Percentiles rank a stretch among this genome's conserved stretches.
Conservation (phyloP, 1,140 invertebrate species). For the Pseudomyrmex dendroicus region DNA sequence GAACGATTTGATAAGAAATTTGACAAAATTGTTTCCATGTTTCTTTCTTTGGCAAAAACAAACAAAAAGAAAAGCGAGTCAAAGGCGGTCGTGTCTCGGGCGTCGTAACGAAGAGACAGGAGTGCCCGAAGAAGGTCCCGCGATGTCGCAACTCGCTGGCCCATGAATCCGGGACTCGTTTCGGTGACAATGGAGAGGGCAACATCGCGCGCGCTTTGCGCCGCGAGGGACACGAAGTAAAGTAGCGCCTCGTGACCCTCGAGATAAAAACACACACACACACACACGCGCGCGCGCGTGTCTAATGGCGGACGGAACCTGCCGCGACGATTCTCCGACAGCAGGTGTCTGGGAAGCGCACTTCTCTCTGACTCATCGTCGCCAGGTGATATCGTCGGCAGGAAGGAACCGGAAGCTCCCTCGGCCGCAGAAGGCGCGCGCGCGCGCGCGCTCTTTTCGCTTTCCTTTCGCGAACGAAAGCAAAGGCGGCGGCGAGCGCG, state of each 20-base stretch:
- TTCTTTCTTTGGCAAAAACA: too few species aligned
- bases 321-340: slow-evolving; percentile 71
- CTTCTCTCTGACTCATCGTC: slow-evolving; percentile 77
- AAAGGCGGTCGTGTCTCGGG: neutral
- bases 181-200: slow-evolving; percentile 72
- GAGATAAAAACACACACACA: neutral
- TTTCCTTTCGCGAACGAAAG: slow-evolving; percentile 37
- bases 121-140: slow-evolving; percentile 63
- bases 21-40: too few species aligned
- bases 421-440: slow-evolving; percentile 44
- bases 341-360: slow-evolving; percentile 77
- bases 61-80: slow-evolving; percentile 1
- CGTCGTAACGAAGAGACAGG: slow-evolving; percentile 40
- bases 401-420: slow-evolving; percentile 73
- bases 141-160: slow-evolving; percentile 75
- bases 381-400: slow-evolving; percentile 75
- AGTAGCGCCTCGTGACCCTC: slow-evolving; percentile 43
- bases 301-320: slow-evolving; percentile 75
- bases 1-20: too few species aligned
- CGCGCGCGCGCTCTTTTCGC: slow-evolving; percentile 40
- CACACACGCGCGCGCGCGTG: slow-evolving; percentile 24
- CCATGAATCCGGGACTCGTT: slow-evolving; percentile 79
- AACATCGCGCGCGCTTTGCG: slow-evolving; percentile 16
- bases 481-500: slow-evolving; percentile 31
- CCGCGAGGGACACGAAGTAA: neutral